Percentiles rank a stretch among this genome's conserved stretches.
Evolutionary conservation across 2,113 vertebrate species (phyloP).

Genomic region (Glareola pratincola): DNA sequence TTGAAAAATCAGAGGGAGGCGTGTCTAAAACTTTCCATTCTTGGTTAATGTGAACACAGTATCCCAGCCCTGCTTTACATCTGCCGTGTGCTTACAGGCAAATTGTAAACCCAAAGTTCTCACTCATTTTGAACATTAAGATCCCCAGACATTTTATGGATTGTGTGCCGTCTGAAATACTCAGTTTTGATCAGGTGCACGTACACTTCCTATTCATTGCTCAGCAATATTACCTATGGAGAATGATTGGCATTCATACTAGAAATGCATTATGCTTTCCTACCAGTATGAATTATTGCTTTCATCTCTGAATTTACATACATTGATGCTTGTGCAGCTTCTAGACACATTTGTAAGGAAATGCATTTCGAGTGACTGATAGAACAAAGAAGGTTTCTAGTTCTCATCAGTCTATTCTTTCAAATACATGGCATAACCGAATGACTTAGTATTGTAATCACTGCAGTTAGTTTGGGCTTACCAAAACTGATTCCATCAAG

Average conservation of each 20-base stretch:
- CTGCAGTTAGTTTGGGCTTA: not conserved
- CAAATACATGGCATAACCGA: not conserved
- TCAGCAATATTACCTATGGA: not conserved
- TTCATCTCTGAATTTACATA: constrained; percentile 47
- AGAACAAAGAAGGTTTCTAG: constrained; percentile 22
- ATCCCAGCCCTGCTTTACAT: not conserved
- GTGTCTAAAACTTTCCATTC: not conserved
- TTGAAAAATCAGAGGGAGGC: not conserved
- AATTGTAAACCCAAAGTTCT: not conserved
- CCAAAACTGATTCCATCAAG: not conserved
- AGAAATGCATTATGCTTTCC: constrained; percentile 34
- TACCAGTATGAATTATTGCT: constrained; percentile 20
- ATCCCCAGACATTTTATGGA: not conserved
- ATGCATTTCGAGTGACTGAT: not conserved
- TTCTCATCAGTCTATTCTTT: not conserved
- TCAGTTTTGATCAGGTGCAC: not conserved
- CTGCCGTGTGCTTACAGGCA: not conserved
- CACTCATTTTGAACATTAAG: not conserved
- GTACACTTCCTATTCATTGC: not conserved
- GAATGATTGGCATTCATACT: not conserved
- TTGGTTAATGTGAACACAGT: not conserved
- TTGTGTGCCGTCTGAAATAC: not conserved
- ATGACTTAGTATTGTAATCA: constrained; percentile 19
- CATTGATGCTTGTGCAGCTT: constrained; percentile 5
- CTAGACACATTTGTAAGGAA: constrained; percentile 21